A percentile compares a stretch with the other conserved stretches of the same genome.
Conservation (phyloP, 2,888 invertebrate species). For the Auanema freiburgensis region DNA sequence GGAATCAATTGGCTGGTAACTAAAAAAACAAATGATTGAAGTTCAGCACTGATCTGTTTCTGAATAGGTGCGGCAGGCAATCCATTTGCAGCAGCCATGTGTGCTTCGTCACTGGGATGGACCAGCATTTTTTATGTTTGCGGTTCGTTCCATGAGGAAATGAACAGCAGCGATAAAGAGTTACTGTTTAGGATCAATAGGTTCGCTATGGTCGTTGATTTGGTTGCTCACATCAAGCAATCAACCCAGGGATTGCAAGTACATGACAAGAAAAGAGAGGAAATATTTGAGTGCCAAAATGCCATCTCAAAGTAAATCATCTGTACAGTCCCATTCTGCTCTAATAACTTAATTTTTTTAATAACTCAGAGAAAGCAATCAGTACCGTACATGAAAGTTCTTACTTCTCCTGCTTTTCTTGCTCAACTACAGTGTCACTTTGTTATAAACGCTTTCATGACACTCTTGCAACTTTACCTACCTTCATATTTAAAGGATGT, state of each 20-base stretch:
- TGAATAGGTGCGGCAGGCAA: constrained; percentile 36
- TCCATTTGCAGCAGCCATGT: constrained; percentile 49
- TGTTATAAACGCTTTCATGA: constrained; percentile 41
- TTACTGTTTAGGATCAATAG: constrained; percentile 29
- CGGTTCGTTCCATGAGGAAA: constrained; percentile 11
- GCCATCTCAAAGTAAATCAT: constrained; percentile 8
- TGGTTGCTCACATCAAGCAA: constrained; percentile 32
- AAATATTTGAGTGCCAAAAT: constrained; percentile 36
- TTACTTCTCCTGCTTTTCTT: constrained; percentile 35
- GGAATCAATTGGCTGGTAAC: constrained; percentile 42
- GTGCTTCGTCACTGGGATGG: constrained; percentile 48
- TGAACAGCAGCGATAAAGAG: neutral
- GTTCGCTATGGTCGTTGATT: constrained; percentile 29
- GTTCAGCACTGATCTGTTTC: neutral
- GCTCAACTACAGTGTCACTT: constrained; percentile 41
- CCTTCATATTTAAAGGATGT: constrained; percentile 56
- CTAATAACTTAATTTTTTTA: too few relatives aligned
- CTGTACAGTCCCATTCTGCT: neutral
- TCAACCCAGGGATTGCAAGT: constrained; percentile 41
- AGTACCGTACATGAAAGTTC: constrained; percentile 32
- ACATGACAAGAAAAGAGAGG: constrained; percentile 36
- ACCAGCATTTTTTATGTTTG: constrained; percentile 49
- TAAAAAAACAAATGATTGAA: neutral
- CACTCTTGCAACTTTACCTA: constrained; percentile 49
- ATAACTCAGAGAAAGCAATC: constrained; percentile 30